Percentiles rank a stretch among this genome's conserved stretches.
Evolutionary conservation across 2,797 vertebrate genomes (phyloP).

Genomic region (Acanthornis magna): DNA sequence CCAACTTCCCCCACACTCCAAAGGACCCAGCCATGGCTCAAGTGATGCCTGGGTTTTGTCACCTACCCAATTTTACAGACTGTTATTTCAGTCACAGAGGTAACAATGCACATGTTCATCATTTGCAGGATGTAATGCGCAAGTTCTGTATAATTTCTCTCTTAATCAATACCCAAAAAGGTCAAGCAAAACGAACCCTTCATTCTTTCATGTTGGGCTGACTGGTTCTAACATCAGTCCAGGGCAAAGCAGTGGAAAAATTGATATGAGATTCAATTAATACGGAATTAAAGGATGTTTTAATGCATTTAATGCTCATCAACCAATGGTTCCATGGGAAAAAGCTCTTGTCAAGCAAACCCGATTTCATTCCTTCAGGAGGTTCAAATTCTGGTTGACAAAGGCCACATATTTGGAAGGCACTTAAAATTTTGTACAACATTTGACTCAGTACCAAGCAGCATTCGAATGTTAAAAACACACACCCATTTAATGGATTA

Average conservation of each 20-base stretch:
- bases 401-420: neutral
- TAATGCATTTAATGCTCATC: neutral
- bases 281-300: neutral
- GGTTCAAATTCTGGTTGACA: neutral
- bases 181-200: neutral
- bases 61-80: neutral
- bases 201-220: neutral
- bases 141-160: neutral
- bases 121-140: neutral
- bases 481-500: neutral
- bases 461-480: neutral
- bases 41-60: neutral
- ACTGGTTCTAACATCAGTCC: neutral
- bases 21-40: neutral
- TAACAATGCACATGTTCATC: neutral
- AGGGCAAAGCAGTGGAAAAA: slow-evolving; percentile 2
- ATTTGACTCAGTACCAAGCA: neutral
- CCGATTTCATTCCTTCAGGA: neutral
- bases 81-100: neutral
- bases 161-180: neutral
- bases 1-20: no score
- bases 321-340: neutral
- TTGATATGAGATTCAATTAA: neutral
- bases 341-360: neutral
- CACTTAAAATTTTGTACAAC: neutral